Percentiles rank a stretch among this genome's conserved stretches.
Conservation (phyloP, 2,888 invertebrate genomes). For the Sthenelais limicola region DNA sequence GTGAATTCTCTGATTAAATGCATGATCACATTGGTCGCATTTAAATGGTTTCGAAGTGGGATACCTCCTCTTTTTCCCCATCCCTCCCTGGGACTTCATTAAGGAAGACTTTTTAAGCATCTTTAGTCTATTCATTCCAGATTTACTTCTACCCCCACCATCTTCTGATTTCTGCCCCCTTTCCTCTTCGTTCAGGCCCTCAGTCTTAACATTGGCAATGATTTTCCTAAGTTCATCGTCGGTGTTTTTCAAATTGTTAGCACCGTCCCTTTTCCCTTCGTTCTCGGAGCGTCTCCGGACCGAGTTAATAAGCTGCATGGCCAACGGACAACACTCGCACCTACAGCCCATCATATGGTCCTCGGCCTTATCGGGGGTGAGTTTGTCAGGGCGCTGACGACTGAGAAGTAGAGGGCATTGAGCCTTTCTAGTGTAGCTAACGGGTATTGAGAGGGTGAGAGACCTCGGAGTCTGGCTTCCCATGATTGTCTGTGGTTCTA, state of each 20-base stretch:
- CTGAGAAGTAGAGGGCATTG: not conserved
- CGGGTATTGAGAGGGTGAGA: constrained; percentile 58
- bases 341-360: not conserved
- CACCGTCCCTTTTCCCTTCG: too few relatives aligned
- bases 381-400: not conserved
- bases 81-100: too few relatives aligned
- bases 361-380: not conserved
- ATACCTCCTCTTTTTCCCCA: constrained; percentile 57
- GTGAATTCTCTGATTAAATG: constrained; percentile 72
- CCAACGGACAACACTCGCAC: constrained; percentile 2
- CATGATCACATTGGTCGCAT: constrained; percentile 67
- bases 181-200: constrained; percentile 6
- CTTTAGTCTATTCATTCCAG: too few relatives aligned
- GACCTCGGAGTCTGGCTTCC: not conserved
- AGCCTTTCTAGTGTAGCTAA: constrained; percentile 24
- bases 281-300: constrained; percentile 8
- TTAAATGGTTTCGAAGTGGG: constrained; percentile 67
- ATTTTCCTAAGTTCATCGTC: not conserved
- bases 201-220: not conserved
- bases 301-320: not conserved
- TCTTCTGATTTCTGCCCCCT: constrained; percentile 3
- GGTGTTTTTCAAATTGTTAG: too few relatives aligned
- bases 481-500: constrained; percentile 40
- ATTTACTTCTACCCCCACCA: not conserved
- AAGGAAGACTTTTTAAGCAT: too few relatives aligned